phyloP scores from a whole-genome alignment of 1,140 invertebrate species.

The Cylas formicarius region DNA sequence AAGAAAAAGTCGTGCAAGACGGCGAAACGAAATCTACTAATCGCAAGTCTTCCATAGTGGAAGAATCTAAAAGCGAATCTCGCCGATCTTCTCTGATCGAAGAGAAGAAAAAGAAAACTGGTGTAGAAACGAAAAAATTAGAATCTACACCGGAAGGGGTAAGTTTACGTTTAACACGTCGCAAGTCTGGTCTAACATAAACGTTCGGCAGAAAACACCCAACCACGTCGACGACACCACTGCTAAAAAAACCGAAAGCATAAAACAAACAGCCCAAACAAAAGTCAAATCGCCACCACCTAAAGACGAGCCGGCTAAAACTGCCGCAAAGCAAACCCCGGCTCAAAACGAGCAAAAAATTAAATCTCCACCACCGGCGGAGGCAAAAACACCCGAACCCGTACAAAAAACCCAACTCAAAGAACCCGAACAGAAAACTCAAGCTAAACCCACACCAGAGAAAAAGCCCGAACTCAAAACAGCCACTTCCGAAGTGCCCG shows the following conservation, averaged over 20 bases:
- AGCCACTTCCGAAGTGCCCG: conserved; percentile 23
- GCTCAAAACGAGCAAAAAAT: conserved; percentile 5
- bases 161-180: conserved; percentile 18
- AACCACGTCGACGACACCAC: conserved; percentile 43
- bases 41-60: conserved; percentile 39
- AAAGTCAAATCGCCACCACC: conserved; percentile 34
- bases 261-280: conserved; percentile 38
- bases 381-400: conserved; percentile 34
- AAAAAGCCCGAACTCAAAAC: conserved; percentile 20
- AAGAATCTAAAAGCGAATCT: conserved; percentile 54
- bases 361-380: conserved; percentile 22
- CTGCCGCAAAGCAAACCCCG: conserved; percentile 4
- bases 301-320: conserved; percentile 14
- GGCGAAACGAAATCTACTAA: conserved; percentile 33
- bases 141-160: conserved; percentile 37
- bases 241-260: conserved; percentile 35
- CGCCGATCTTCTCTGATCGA: conserved; percentile 56
- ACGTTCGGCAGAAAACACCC: conserved; percentile 37
- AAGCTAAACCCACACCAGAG: conserved; percentile 32
- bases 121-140: conserved; percentile 31
- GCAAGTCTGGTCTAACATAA: neutral
- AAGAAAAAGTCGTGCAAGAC: conserved; percentile 38
- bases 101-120: conserved; percentile 46
- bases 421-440: conserved; percentile 14
- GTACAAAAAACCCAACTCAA: conserved; percentile 13